Evolutionary conservation across 2,888 invertebrate species (phyloP).

Genomic region (Gandaritis pyraliata): DNA sequence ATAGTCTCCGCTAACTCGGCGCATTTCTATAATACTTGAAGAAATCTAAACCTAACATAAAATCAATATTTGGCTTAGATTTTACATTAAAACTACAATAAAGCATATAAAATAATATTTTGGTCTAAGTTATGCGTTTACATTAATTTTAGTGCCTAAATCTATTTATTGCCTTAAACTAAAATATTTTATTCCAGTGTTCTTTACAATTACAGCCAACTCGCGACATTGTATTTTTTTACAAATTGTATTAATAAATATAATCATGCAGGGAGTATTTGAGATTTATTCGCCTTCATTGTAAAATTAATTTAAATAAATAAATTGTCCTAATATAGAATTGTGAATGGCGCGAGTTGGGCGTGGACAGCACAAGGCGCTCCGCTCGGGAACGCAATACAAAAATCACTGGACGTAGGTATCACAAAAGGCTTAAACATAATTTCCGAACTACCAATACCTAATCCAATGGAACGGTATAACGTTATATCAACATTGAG

Average conservation of each 20-base stretch:
- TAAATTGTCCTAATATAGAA: conserved; percentile 35
- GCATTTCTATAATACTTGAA: conserved; percentile 78
- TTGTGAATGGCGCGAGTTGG: conserved; percentile 49
- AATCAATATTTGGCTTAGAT: conserved; percentile 84
- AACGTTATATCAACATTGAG: conserved; percentile 80
- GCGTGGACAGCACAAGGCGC: conserved; percentile 35
- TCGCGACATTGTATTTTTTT: conserved; percentile 49
- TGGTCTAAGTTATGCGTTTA: conserved; percentile 83
- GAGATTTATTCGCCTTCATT: conserved; percentile 31
- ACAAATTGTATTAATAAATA: conserved; percentile 31
- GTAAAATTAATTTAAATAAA: conserved; percentile 37
- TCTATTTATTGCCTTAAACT: conserved; percentile 81
- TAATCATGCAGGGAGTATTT: conserved; percentile 30
- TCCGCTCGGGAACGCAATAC: conserved; percentile 33
- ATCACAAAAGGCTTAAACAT: conserved; percentile 79
- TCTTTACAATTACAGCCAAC: conserved; percentile 53
- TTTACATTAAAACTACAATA: conserved; percentile 81
- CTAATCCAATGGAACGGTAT: conserved; percentile 82
- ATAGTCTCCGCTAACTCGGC: conserved; percentile 70
- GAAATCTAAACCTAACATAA: conserved; percentile 77
- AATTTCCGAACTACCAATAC: conserved; percentile 75
- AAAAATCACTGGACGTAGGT: conserved; percentile 73
- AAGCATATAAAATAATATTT: conserved; percentile 83
- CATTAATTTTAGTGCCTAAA: conserved; percentile 80
- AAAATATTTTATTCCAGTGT: conserved; percentile 73